phyloP scores from a whole-genome alignment of 2,888 invertebrate genomes.

The Pteria penguin region DNA sequence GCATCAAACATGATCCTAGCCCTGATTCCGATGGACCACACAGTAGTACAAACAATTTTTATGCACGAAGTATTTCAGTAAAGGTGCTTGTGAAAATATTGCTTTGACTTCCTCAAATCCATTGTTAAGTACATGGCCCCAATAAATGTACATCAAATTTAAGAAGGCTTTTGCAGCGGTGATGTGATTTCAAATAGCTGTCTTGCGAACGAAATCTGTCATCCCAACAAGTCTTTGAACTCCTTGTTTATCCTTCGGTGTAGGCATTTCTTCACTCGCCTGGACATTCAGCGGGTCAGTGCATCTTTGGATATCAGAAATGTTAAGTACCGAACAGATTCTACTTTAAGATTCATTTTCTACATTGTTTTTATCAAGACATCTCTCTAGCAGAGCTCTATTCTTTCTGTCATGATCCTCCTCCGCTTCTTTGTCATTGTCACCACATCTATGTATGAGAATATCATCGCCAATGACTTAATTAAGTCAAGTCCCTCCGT shows the following conservation, averaged over 20 bases:
- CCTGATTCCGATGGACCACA: slow-evolving; percentile 43
- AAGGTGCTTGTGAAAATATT: slow-evolving; percentile 26
- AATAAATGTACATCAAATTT: slow-evolving; percentile 30
- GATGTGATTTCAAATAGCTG: slow-evolving; percentile 34
- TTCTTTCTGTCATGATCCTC: slow-evolving; percentile 36
- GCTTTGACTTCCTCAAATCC: slow-evolving; percentile 26
- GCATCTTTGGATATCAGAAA: slow-evolving; percentile 30
- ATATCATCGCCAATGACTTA: slow-evolving; percentile 41
- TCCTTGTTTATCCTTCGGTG: slow-evolving; percentile 29
- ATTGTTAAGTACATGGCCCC: slow-evolving; percentile 37
- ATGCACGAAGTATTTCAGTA: slow-evolving; percentile 40
- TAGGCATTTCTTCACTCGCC: slow-evolving; percentile 36
- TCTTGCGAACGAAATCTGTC: slow-evolving; percentile 45
- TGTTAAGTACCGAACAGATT: slow-evolving; percentile 31
- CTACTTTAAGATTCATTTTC: slow-evolving; percentile 32
- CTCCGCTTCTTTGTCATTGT: slow-evolving; percentile 30
- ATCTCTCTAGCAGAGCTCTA: slow-evolving; percentile 25
- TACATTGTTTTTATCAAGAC: slow-evolving; percentile 17
- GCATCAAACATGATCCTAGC: slow-evolving; percentile 37
- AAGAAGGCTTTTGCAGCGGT: slow-evolving; percentile 27
- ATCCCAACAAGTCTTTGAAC: slow-evolving; percentile 43
- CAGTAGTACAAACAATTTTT: slow-evolving; percentile 21
- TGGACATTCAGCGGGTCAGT: slow-evolving; percentile 34
- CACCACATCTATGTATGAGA: slow-evolving; percentile 33
- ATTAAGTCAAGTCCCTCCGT: slow-evolving; percentile 34